phyloP scores from a whole-genome alignment of 2,797 vertebrate species.

The Liparis tanakae region DNA sequence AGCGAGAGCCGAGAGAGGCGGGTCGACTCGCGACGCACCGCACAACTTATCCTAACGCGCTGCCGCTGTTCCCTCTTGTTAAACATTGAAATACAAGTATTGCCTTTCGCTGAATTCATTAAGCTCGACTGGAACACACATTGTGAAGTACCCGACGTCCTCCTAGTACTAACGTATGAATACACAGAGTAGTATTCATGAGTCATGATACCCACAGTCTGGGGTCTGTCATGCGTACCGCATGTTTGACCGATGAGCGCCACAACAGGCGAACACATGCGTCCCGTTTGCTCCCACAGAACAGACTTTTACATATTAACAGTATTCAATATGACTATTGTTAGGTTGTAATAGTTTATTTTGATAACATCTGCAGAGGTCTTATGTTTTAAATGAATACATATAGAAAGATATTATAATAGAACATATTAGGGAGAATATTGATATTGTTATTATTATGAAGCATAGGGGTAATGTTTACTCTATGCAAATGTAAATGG shows the following conservation, averaged over 20 bases:
- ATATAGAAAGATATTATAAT: no score
- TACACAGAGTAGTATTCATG: background rate
- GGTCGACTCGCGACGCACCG: background rate
- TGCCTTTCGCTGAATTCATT: slow-evolving; percentile 11
- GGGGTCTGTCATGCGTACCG: background rate
- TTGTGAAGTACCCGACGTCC: slow-evolving; percentile 2
- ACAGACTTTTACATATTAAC: slow-evolving; percentile 8
- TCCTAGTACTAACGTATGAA: background rate
- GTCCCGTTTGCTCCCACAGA: slow-evolving; percentile 8
- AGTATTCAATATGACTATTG: background rate
- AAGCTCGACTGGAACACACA: slow-evolving; percentile 1
- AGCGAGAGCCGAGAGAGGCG: background rate
- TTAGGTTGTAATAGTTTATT: no score
- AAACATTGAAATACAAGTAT: slow-evolving; percentile 22
- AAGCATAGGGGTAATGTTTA: no score
- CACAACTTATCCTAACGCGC: background rate
- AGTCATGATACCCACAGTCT: slow-evolving; percentile 16
- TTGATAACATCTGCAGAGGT: no score
- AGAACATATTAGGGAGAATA: no score
- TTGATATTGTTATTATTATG: no score
- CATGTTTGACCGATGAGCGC: slow-evolving; percentile 32
- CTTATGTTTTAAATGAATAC: no score
- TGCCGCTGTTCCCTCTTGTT: slow-evolving; percentile 10
- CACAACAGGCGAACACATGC: slow-evolving; percentile 13
- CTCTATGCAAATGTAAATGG: no score